phyloP scores from a whole-genome alignment of 2,888 invertebrate genomes.

The Seira ritae region DNA sequence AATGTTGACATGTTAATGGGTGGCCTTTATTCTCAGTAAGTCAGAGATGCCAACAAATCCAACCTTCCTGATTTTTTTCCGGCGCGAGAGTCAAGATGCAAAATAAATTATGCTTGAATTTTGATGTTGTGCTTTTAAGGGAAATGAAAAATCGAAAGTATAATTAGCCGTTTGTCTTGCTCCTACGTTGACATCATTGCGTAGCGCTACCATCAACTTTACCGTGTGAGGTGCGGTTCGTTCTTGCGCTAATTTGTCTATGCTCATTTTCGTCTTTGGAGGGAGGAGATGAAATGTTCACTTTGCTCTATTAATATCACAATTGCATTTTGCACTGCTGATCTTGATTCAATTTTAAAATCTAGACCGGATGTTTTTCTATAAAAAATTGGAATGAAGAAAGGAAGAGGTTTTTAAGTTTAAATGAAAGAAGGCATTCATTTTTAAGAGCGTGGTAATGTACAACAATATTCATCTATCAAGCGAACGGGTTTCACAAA shows the following conservation, averaged over 20 bases:
- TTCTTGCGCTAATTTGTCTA: not conserved
- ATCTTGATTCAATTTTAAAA: not conserved
- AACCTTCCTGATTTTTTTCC: too few species aligned
- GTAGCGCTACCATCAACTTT: too few species aligned
- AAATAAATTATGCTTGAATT: too few species aligned
- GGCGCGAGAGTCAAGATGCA: too few species aligned
- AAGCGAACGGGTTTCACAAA: not conserved
- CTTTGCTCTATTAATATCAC: not conserved
- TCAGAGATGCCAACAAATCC: too few species aligned
- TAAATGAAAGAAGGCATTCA: not conserved
- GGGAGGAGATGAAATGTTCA: too few species aligned
- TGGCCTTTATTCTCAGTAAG: not conserved
- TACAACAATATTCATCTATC: not conserved
- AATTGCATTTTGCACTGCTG: not conserved
- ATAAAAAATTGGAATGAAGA: not conserved
- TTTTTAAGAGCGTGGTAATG: not conserved
- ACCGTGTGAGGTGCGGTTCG: not conserved
- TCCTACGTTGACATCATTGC: too few species aligned
- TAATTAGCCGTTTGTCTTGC: too few species aligned
- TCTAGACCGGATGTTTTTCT: slow-evolving; percentile 2
- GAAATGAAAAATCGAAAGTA: too few species aligned
- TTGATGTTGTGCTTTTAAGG: too few species aligned
- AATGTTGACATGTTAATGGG: slow-evolving; percentile 11
- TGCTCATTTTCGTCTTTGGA: too few species aligned
- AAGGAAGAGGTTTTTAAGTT: too few species aligned